Evolutionary conservation across 2,113 vertebrate species (phyloP), one percentile per base, ranked within the genome.

Genomic region (Odontesthes bonariensis): DNA sequence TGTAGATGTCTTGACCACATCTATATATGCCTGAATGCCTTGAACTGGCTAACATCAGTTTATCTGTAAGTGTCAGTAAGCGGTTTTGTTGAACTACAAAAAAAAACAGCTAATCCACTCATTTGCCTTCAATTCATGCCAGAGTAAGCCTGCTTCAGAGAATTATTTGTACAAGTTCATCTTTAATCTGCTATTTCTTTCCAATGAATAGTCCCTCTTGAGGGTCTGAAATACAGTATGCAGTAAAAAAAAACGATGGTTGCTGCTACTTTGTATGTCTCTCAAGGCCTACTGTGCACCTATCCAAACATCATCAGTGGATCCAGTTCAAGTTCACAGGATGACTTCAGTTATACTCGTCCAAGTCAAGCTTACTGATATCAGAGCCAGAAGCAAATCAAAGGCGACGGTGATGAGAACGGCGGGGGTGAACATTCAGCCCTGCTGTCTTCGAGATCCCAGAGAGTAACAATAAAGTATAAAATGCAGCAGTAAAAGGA

Each of bases 251-350:
- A 38, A 54, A 31, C 14, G 35, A 73, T 62, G 73, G 67, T 73
- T 61, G 52, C 32, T 2, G 81, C 75, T 71, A 77, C 63, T 67
- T 23, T 49, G 40, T n/a, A 14, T 4, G 63, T 88, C 86, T 87
- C 82, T 69, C 66, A 78, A 80, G 85, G 69, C 85, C 75, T 74
- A 52, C 65, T 10, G 69, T 73, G 85, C 86, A 89, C 79, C 89
- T 91, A 89, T 91, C 78, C 80, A 86, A 91, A 89, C 84, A 89
- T 40, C 38, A 47, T 75, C 76, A 67, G 73, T 90, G 88, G 83
- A 86, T 83, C 75, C 77, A 73, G 88, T 84, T 88, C 85, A 81
- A 78, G 81, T 90, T 90, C 88, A 87, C 74, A 73, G 63, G 81
- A 70, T 85, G 84, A 86, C 75, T 73, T 81, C 82, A 83, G 59